phyloP scores from a whole-genome alignment of 2,113 vertebrate species.

The Sceloporus tristichus region DNA sequence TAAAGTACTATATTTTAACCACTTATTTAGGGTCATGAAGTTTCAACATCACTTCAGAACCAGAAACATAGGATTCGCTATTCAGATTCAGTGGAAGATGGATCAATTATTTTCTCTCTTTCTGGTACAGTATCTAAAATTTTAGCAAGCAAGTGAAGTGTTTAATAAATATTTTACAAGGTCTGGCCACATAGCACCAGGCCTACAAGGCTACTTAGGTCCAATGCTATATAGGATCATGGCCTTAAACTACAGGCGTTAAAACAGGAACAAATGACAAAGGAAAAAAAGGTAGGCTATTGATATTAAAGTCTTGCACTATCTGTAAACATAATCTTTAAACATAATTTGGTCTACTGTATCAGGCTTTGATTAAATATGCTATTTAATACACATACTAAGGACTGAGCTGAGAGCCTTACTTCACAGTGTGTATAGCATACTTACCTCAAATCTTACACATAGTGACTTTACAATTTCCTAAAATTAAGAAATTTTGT shows the following conservation, averaged over 20 bases:
- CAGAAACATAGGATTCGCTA: conserved; percentile 87
- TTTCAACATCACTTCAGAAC: conserved; percentile 74
- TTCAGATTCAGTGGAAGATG: conserved; percentile 85
- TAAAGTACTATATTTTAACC: conserved; percentile 54
- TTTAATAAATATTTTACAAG: not conserved
- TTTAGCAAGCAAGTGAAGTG: not conserved
- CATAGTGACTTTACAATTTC: not conserved
- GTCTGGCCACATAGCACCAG: not conserved
- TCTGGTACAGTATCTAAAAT: conserved; percentile 83
- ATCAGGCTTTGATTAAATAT: not conserved
- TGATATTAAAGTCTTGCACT: not conserved
- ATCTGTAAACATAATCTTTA: not conserved
- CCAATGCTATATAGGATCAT: not conserved
- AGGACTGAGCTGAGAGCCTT: not conserved
- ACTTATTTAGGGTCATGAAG: conserved; percentile 83
- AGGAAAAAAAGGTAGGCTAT: not conserved
- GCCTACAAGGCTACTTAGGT: not conserved
- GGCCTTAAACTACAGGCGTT: not conserved
- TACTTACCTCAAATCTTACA: not conserved
- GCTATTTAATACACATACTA: not conserved
- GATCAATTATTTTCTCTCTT: conserved; percentile 88
- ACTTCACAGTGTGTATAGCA: not conserved
- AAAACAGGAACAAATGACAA: not conserved
- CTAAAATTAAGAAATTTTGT: not conserved
- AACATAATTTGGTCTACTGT: not conserved